A percentile compares a stretch with the other conserved stretches of the same genome.
phyloP scores from a whole-genome alignment of 2,888 invertebrate genomes.

The Dysmachus trigonus region DNA sequence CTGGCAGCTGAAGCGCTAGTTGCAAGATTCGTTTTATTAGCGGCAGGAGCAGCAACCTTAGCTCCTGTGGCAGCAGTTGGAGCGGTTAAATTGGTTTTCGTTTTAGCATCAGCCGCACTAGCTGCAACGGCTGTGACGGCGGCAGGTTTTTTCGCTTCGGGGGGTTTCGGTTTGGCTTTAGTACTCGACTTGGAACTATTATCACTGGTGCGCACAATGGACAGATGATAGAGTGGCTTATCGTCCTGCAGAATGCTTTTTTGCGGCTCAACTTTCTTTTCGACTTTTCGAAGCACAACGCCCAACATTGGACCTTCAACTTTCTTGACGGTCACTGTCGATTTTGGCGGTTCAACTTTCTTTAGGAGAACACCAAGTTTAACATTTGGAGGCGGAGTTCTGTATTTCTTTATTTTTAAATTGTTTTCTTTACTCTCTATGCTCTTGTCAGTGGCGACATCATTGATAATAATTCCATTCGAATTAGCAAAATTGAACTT shows the following conservation, averaged over 20 bases:
- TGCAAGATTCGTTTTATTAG: background rate
- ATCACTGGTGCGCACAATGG: slow-evolving; percentile 59
- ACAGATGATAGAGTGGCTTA: slow-evolving; percentile 61
- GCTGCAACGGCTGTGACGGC: background rate
- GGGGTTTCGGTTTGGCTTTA: slow-evolving; percentile 55
- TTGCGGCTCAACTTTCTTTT: slow-evolving; percentile 59
- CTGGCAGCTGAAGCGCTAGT: background rate
- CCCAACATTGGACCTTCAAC: slow-evolving; percentile 61
- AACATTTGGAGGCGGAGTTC: slow-evolving; percentile 62
- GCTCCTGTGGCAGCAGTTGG: slow-evolving; percentile 1
- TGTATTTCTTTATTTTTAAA: slow-evolving; percentile 54
- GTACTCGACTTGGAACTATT: slow-evolving; percentile 54
- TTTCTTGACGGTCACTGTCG: slow-evolving; percentile 59
- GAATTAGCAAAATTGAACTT: slow-evolving; percentile 58
- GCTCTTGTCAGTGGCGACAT: slow-evolving; percentile 28
- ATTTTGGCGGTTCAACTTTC: slow-evolving; percentile 59
- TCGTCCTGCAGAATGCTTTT: slow-evolving; percentile 63
- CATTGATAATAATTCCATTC: slow-evolving; percentile 52
- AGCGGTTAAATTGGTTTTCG: background rate
- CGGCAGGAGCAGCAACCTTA: background rate
- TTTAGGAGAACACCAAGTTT: slow-evolving; percentile 61
- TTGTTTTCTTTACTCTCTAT: slow-evolving; percentile 50
- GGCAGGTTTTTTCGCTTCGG: background rate
- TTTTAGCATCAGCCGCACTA: background rate
- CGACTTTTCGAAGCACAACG: slow-evolving; percentile 62